Evolutionary conservation across 37 sponge, comb jelly and placozoan genomes (phyloP), one percentile per base, ranked within the genome.

Genomic region (Crambe crambe): DNA sequence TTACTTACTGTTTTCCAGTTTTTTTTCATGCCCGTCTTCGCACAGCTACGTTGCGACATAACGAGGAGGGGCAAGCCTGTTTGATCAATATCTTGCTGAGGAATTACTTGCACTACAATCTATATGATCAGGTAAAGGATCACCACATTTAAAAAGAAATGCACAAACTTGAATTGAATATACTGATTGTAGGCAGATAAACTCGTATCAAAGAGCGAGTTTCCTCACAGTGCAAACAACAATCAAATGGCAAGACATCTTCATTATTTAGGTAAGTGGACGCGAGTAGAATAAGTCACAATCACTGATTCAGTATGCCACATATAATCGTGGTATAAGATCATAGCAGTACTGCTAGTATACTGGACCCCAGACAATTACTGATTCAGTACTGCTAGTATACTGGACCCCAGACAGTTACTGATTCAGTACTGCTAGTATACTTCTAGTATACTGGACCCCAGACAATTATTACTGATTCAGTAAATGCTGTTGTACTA

Each of bases 101-200:
- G 25, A 98, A 98, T 86, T 93, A 90, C 72, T 82, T 98, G 51
- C 94, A 98, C 51, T 93, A 95, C 85, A 95, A 93, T 71, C 87
- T 98, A 25, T 98, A 91, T 80, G 96, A 95, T 26, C 99, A 95
- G 80, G 91, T 65, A 65, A 65, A 65, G 66, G 66, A 9, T 65
- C 3, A 22, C 5, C 27, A 60, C 51, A 6, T 12, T 47, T 6
- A 47, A 12, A 47, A 47, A 47, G 51, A 47, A 47, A 15, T 47
- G 51, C n/a, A n/a, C n/a, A n/a, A n/a, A n/a, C n/a, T 47, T 47
- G 12, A 47, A 12, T 62, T 29, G 63, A 29, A 8, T 23, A 62
- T 81, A 1, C 22, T 81, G 6, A 38, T 2, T 37, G 22, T 61
- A 90, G 86, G 99, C 96, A 0, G 84, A 91, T 57, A 98, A 98